These are phyloP conservation scores for Seladonia tumulorum DNA, from an alignment of 2,888 invertebrate species.

Conservation along the genomic window DNA sequence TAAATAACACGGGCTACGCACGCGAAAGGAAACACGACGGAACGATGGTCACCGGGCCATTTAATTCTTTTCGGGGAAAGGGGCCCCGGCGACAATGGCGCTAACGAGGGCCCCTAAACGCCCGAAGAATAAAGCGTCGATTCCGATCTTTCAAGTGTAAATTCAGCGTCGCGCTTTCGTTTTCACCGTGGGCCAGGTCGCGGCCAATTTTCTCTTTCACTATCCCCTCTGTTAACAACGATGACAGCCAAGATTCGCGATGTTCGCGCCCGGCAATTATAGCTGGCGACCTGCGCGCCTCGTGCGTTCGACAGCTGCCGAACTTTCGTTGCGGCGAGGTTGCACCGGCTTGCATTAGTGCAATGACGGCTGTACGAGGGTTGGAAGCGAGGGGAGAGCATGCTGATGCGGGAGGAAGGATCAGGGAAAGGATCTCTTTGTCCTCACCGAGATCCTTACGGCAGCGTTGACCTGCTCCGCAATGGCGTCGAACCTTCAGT, in stretches of 20 bases:
- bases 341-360: constrained; percentile 63
- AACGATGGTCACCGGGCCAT: constrained; percentile 47
- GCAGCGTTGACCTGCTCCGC: constrained; percentile 76
- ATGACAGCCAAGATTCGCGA: constrained; percentile 27
- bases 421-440: constrained; percentile 74
- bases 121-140: constrained; percentile 64
- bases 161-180: constrained; percentile 55
- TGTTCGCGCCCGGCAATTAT: constrained; percentile 20
- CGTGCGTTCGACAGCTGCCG: constrained; percentile 63
- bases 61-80: constrained; percentile 56
- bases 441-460: constrained; percentile 73
- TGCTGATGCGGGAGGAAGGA: constrained; percentile 62
- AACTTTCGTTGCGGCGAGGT: constrained; percentile 56
- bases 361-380: constrained; percentile 64
- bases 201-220: constrained; percentile 9
- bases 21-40: constrained; percentile 50
- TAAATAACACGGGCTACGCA: constrained; percentile 46
- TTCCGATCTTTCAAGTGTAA: constrained; percentile 70
- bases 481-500: constrained; percentile 69
- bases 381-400: constrained; percentile 33
- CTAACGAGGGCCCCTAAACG: constrained; percentile 64
- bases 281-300: not conserved
- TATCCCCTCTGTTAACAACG: constrained; percentile 23
- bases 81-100: constrained; percentile 61
- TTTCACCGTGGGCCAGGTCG: constrained; percentile 38